Percentiles rank a stretch among this genome's conserved stretches.
Conservation (phyloP, 2,888 invertebrate species). For the Antheraea yamamai region DNA sequence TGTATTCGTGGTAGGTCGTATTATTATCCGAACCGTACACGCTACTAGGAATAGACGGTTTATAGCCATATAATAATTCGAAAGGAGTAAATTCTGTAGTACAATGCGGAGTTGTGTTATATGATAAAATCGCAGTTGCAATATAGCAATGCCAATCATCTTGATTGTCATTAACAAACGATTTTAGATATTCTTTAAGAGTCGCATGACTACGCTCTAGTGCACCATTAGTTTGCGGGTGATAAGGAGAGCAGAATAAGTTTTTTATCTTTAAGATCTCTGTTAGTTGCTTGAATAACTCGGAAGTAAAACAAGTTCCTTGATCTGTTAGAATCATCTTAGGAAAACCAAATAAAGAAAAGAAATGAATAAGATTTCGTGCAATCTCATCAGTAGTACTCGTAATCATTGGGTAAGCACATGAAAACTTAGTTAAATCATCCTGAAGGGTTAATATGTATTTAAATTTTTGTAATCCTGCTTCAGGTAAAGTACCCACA, state of each 20-base stretch:
- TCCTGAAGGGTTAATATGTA: conserved; percentile 29
- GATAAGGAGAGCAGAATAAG: background rate
- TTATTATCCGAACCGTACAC: too few species aligned
- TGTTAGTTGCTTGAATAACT: conserved; percentile 15
- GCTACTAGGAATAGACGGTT: too few species aligned
- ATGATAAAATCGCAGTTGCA: too few species aligned
- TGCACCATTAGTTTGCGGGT: too few species aligned
- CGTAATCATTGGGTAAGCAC: conserved; percentile 27
- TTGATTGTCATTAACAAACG: too few species aligned
- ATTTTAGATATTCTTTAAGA: too few species aligned
- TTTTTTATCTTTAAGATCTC: conserved; percentile 10
- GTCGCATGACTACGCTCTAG: too few species aligned
- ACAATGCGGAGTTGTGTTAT: too few species aligned
- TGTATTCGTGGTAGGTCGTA: too few species aligned
- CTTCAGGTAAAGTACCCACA: conserved; percentile 11
- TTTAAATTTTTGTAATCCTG: conserved; percentile 25
- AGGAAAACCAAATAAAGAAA: conserved; percentile 30
- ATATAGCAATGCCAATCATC: too few species aligned
- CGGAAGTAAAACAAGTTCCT: conserved; percentile 18
- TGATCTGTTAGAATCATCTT: conserved; percentile 34
- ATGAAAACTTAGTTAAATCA: conserved; percentile 29
- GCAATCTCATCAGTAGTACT: conserved; percentile 13
- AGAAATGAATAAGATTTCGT: background rate
- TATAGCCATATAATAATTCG: too few species aligned
- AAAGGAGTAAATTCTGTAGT: too few species aligned